Conservation (phyloP, 2,888 invertebrate species). For the Rotaria macrura region DNA sequence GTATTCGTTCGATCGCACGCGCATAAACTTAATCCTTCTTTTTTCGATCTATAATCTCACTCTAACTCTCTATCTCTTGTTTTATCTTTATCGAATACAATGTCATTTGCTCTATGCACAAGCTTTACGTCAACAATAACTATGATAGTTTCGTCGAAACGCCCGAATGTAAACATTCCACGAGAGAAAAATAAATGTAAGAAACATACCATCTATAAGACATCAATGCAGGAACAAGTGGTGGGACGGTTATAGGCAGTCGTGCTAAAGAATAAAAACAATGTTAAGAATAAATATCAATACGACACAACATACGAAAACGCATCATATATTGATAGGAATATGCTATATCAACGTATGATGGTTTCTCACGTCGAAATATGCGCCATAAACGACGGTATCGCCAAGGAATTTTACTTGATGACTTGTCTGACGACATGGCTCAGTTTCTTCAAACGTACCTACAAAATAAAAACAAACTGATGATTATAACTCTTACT, state of each 20-base stretch:
- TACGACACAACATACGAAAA: neutral
- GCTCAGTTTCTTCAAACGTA: neutral
- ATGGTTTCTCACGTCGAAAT: neutral
- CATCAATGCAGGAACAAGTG: neutral
- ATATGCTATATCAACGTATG: neutral
- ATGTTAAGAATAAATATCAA: neutral
- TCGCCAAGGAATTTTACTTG: neutral
- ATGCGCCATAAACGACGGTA: neutral
- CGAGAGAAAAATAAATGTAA: neutral
- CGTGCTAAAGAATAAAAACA: neutral
- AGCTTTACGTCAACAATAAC: slow-evolving; percentile 1
- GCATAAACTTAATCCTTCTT: neutral
- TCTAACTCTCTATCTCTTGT: neutral
- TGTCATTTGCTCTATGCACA: neutral
- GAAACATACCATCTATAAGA: neutral
- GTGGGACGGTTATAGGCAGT: neutral
- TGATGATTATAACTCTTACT: too few relatives aligned
- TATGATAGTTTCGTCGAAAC: neutral
- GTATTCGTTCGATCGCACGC: neutral
- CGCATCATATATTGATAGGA: neutral
- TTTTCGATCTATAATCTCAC: neutral
- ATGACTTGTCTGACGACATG: neutral
- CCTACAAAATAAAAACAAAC: too few relatives aligned
- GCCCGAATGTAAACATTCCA: neutral
- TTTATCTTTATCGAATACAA: neutral